Evolutionary conservation across 1,140 invertebrate species (phyloP).

Genomic region (Dendrolimus punctatus): DNA sequence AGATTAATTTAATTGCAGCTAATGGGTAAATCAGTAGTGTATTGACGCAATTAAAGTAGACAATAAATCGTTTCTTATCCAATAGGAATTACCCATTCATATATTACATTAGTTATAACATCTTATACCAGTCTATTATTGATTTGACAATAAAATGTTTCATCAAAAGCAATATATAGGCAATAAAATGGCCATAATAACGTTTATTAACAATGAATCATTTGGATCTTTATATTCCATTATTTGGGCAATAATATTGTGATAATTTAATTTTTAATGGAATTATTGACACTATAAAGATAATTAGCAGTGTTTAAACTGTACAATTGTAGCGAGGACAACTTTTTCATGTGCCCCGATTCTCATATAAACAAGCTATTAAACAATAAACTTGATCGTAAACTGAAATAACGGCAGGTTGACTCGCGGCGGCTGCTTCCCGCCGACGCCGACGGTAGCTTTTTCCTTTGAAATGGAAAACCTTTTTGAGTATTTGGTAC

Average conservation of each 20-base stretch:
- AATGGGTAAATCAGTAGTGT: too few relatives aligned
- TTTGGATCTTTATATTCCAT: background rate
- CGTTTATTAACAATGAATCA: conserved; percentile 17
- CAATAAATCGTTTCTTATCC: conserved; percentile 4
- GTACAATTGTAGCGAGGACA: too few relatives aligned
- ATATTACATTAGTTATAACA: conserved; percentile 14
- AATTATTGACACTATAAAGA: conserved; percentile 1
- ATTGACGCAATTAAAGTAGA: background rate
- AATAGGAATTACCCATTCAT: conserved; percentile 14
- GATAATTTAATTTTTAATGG: background rate
- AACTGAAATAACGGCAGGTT: too few relatives aligned
- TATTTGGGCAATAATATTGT: background rate
- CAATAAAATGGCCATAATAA: conserved; percentile 27
- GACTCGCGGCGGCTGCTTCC: too few relatives aligned
- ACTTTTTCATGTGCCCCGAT: too few relatives aligned
- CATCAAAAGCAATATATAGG: conserved; percentile 18
- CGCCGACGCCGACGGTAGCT: too few relatives aligned
- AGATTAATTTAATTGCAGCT: too few relatives aligned
- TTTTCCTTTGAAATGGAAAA: too few relatives aligned
- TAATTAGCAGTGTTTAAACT: background rate
- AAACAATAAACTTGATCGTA: too few relatives aligned
- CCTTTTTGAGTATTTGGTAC: too few relatives aligned
- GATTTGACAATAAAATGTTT: conserved; percentile 19
- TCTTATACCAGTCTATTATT: conserved; percentile 6
- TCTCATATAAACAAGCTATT: too few relatives aligned